Base-by-base conservation (phyloP, 2,888 invertebrate genomes). In the Tachina lurida region DNA sequence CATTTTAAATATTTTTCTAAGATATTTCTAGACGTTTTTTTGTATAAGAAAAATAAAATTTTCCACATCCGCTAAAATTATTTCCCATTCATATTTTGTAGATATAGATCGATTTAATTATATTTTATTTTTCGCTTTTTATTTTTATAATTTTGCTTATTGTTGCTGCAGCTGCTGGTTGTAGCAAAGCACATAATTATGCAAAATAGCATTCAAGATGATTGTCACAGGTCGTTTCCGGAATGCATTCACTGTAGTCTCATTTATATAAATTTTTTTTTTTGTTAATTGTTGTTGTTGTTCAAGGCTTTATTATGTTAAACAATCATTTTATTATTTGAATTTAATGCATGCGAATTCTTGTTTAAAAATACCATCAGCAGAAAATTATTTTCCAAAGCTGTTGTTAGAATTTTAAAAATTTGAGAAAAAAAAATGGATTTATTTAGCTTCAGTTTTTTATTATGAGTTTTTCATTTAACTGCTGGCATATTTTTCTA, bases 181-280 rank as follows among this genome's bases (percentile, higher is more conserved):
- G 12, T 19, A 41, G 19, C 7, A 39, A 63, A 70, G 49, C 49
- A 39, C 74, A 81, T 68, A 67, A 85, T 81, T 81, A 81, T 74
- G 63, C 68, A 71, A 73, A 81, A 85, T 62, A 77, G 43, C 63
- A 43, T 68, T 77, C 68, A 81, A 77, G 73, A 62, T 62, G 65
- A 65, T 52, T 68, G 60, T 68, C 81, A 77, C 49, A 52, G 81
- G 68, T 56, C 81, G 73, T 73, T 81, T 85, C 77, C 77, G 81
- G 56, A 49, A 58, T 52, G 17, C 43, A 43, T 15, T 31, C 45
- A 22, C 13, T 17, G 15, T 56, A 43, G 41, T 31, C 45, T 71
- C 43, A 31, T 45, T 70, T 19, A 22, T 10, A 22, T 60, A 10
- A 13, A 19, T 45, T 62, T 13, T 58, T 56, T 58, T 56, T 39